Conservation (phyloP, 2,113 vertebrate species). For the Clarias magur region DNA sequence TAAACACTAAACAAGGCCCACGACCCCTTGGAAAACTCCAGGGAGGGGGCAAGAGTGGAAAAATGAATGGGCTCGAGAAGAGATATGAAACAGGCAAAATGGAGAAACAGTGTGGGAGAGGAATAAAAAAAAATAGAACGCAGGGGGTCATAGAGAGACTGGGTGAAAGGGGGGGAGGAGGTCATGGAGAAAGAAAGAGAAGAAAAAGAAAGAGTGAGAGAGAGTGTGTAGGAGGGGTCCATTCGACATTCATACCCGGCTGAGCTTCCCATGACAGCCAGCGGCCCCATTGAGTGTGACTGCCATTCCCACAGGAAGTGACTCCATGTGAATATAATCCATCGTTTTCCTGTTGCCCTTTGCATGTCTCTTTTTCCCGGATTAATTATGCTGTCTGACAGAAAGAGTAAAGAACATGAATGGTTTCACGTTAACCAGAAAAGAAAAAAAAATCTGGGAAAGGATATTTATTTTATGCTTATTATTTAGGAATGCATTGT, state of each 20-base stretch:
- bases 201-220: constrained; percentile 27
- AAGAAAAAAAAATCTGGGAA: not conserved
- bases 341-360: constrained; percentile 33
- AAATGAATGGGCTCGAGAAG: not conserved
- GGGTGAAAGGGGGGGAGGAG: constrained; percentile 21
- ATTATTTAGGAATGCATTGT: not conserved
- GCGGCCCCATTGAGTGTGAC: constrained; percentile 41
- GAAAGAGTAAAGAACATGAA: not conserved
- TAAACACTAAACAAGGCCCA: constrained; percentile 48
- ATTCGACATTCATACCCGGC: constrained; percentile 42
- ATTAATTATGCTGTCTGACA: constrained; percentile 6
- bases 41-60: constrained; percentile 17
- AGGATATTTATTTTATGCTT: not conserved
- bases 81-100: constrained; percentile 31
- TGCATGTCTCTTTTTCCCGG: constrained; percentile 12
- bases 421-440: not conserved
- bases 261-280: constrained; percentile 46
- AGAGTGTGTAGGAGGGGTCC: constrained; percentile 38
- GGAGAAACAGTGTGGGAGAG: constrained; percentile 17
- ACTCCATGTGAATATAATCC: constrained; percentile 47
- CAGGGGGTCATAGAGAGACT: constrained; percentile 16
- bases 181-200: constrained; percentile 19
- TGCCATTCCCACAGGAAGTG: constrained; percentile 55
- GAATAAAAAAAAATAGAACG: constrained; percentile 9
- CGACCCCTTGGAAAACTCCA: constrained; percentile 46